Conservation (phyloP, 2,888 invertebrate species). For the Silvanus unidentatus region DNA sequence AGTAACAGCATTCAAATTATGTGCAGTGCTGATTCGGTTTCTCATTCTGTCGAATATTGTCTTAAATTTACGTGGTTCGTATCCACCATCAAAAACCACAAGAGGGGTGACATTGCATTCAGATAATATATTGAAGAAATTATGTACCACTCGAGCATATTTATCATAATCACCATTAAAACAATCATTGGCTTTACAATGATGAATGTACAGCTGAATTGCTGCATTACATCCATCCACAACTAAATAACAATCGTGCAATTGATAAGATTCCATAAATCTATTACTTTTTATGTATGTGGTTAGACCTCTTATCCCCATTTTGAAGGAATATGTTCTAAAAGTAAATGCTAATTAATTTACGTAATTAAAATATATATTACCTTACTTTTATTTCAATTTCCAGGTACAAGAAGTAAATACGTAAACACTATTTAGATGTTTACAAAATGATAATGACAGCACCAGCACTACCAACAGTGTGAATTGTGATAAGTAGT, state of each 20-base stretch:
- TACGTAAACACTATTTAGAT: too few relatives aligned
- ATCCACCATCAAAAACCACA: conserved; percentile 72
- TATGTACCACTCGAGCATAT: conserved; percentile 57
- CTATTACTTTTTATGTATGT: conserved; percentile 64
- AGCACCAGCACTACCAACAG: too few relatives aligned
- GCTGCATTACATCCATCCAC: conserved; percentile 78
- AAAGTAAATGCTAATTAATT: too few relatives aligned
- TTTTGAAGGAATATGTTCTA: conserved; percentile 38
- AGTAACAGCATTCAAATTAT: conserved; percentile 52
- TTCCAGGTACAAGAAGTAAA: too few relatives aligned
- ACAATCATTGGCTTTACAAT: conserved; percentile 56
- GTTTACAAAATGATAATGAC: too few relatives aligned
- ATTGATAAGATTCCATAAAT: conserved; percentile 57
- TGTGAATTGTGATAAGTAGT: too few relatives aligned
- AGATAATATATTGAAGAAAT: conserved; percentile 64
- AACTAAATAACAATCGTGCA: conserved; percentile 64
- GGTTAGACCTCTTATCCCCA: conserved; percentile 85
- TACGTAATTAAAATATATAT: too few relatives aligned
- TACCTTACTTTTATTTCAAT: too few relatives aligned
- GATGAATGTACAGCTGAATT: conserved; percentile 61
- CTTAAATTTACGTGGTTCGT: conserved; percentile 44
- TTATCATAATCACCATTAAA: conserved; percentile 85
- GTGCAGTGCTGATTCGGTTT: conserved; percentile 30
- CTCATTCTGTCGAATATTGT: conserved; percentile 30
- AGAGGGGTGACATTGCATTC: conserved; percentile 67